Base-by-base conservation (phyloP, 2,888 invertebrate species). In the Limnephilus lunatus region DNA sequence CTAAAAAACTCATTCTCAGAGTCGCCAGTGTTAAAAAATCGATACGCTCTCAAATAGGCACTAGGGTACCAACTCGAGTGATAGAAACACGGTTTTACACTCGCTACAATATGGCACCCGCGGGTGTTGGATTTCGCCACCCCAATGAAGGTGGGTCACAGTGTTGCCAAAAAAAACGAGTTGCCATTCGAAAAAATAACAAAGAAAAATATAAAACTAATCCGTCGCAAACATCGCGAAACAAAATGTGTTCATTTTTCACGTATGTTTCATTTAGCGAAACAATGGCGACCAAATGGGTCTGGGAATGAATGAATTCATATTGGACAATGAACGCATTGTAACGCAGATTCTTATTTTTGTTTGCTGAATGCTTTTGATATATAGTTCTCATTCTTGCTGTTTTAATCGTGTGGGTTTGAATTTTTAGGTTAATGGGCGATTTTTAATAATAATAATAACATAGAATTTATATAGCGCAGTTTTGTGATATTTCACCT, bases 11-110 rank as follows among this genome's bases (percentile, higher is more conserved):
- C 82, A 35, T 19, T 31, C n/a, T n/a, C 39, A n/a, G 39, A 35
- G 85, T 85, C 1, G 85, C 85, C 44, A 44, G 44, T 44, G 44
- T 25, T 44, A n/a, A 85, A 85, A 85, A 85, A 85, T 85, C 85
- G 85, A 85, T 85, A n/a, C 39, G 25, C 39, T n/a, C 39, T n/a
- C 19, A n/a, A n/a, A n/a, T 35, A 85, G n/a, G 44, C 2, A 68
- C 68, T 68, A 25, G 35, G 85, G 25, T 12, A 39, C 85, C 9
- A 44, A 39, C 39, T 3, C 85, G 9, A 85, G 44, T 85, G 85
- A 85, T 85, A 85, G 44, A 85, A 85, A 85, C 85, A 85, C 85
- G 85, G 85, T 85, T 85, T 85, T 85, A 85, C 85, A 85, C 85
- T 85, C 44, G 35, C 9, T 85, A 85, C 85, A 25, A 68, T 85